Conservation (phyloP, 2,797 vertebrate species). For the Spinus pinus region DNA sequence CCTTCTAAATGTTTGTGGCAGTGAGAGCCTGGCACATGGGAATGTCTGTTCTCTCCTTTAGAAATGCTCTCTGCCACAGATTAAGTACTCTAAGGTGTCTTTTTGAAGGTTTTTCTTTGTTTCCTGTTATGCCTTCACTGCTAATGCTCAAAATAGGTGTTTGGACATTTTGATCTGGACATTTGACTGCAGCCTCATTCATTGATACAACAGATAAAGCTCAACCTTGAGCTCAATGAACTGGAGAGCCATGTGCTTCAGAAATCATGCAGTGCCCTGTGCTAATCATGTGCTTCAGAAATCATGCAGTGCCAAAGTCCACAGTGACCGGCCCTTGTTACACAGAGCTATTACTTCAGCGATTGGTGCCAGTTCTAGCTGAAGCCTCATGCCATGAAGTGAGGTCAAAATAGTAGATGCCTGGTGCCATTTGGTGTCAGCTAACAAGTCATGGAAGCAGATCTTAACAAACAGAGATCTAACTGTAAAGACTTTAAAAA, state of each 20-base stretch:
- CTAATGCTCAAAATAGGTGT: neutral
- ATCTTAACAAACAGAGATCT: accelerated
- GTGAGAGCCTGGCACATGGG: neutral
- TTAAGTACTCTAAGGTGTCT: neutral
- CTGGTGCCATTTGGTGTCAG: neutral
- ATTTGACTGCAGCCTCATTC: neutral
- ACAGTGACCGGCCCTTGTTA: neutral
- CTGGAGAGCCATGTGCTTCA: neutral
- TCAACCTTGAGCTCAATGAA: neutral
- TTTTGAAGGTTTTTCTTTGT: neutral
- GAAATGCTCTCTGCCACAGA: neutral
- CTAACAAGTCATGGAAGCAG: neutral
- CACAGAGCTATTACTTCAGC: neutral
- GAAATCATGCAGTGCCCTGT: neutral
- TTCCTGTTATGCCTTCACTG: neutral
- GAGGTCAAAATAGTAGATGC: neutral
- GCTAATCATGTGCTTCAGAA: neutral
- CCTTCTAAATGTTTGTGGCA: neutral
- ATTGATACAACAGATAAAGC: neutral
- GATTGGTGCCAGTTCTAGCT: neutral
- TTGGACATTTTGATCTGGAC: neutral
- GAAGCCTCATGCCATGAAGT: neutral
- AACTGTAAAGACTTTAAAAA: neutral
- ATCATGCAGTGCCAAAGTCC: neutral
- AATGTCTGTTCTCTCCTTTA: neutral